Base-by-base conservation (phyloP, 2,113 vertebrate species). In the Edolisoma coerulescens region DNA sequence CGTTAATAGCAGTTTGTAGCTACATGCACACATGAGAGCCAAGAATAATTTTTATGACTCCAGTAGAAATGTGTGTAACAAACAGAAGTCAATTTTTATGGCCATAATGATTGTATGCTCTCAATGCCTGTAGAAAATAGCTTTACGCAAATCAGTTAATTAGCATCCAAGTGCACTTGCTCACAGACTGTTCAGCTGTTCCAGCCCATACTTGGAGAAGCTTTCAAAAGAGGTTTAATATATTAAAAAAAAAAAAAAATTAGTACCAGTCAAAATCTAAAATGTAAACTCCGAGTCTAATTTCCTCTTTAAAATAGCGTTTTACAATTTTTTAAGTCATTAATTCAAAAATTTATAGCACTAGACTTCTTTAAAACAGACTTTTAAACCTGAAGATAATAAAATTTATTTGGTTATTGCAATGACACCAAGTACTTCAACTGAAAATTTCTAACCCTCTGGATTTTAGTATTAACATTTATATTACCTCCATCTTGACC, bases 31-130 rank as follows among this genome's bases (percentile, higher is more conserved):
- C 81, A 63, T 89, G 94, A 97, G 96, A 96, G 96, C 60, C 13
- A 50, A 95, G 95, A 97, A 97, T 96, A 95, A 97, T 96, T 98
- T 98, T 98, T 97, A 97, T 95, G 73, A 97, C 88, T 95, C 80
- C 65, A 61, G 95, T 73, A 96, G 95, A 97, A 97, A 81, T 70
- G 94, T 28, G 24, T 96, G 96, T 97, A 97, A 97, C 97, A 97
- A 97, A 97, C 92, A 96, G 96, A 97, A 98, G 97, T 98, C 97
- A 96, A 97, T 98, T 98, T 98, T 98, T 98, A 98, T 96, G 95
- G 95, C 96, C 84, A 64, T 95, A 94, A 94, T 93, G 96, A 96
- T 85, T 96, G 95, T 95, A 96, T 93, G 96, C 93, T 97, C 95
- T 98, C 97, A 97, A 94, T 95, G 96, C 77, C 94, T 94, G 91